Evolutionary conservation across 2,888 invertebrate species (phyloP), one percentile per base, ranked within the genome.

Genomic region (Empis stercorea): DNA sequence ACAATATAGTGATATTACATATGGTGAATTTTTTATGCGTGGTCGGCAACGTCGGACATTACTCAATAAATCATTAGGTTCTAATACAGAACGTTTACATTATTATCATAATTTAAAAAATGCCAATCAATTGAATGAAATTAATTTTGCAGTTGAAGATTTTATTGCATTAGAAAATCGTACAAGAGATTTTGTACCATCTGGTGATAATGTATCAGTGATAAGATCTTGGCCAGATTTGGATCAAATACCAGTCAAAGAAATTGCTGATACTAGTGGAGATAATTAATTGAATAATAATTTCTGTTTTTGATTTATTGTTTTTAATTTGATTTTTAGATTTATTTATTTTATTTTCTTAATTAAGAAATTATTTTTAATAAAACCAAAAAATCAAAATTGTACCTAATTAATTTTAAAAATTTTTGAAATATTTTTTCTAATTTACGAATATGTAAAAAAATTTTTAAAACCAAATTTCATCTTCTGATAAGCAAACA

Each of bases 41-140:
- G 66, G 64, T 1, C 53, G 55, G 32, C 54, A 60, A n/a, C 59
- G 68, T 1, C 63, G 68, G 1, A 54, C 56, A 42, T 50, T 61
- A 9, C 16, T 69, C 7, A 66, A 64, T 50, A 61, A 65, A 40
- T 61, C 60, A 1, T 47, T 68, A 41, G 68, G 68, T 27, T 60
- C 61, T 1, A 65, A 64, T 49, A 65, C 59, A 2, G 62, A 62
- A 15, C 63, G 66, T 2, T 43, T 53, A 17, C 49, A 56, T 32
- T 60, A 61, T 55, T 66, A 62, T 52, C 50, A 62, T 46, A 49
- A 54, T 10, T 55, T 58, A 47, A 34, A 55, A 7, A 48, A 48
- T 0, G 54, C 57, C 1, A 52, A 55, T 10, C 49, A 51, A 39
- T 46, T 64, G 1, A 46, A 51, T 7, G 60, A 63, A 10, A 64